phyloP scores from a whole-genome alignment of 2,888 invertebrate species.

The Mellilla xanthometata region DNA sequence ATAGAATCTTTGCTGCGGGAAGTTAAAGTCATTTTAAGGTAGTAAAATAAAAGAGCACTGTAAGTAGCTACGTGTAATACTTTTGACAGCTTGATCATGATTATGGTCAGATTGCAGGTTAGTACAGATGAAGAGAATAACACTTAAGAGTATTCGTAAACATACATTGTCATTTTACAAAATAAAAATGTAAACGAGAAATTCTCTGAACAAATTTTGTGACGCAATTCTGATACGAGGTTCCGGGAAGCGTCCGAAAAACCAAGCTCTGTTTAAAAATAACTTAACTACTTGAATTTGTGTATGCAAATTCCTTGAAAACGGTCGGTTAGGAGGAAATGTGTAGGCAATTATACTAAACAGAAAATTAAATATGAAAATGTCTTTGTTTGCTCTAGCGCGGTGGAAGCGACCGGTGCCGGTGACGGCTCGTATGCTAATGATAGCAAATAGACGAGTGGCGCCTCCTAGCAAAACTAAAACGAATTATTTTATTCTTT shows the following conservation, averaged over 20 bases:
- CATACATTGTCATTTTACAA: constrained; percentile 6
- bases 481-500: neutral
- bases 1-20: constrained; percentile 36
- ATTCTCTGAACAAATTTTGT: neutral
- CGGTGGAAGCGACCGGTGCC: constrained; percentile 35
- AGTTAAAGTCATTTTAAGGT: constrained; percentile 38
- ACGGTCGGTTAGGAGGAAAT: constrained; percentile 48
- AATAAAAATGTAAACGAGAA: neutral
- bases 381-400: constrained; percentile 55
- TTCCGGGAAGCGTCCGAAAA: neutral
- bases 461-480: constrained; percentile 35
- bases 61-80: constrained; percentile 45
- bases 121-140: neutral
- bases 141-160: constrained; percentile 5
- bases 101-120: constrained; percentile 11
- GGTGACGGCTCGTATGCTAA: constrained; percentile 56
- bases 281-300: constrained; percentile 21
- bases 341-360: constrained; percentile 69
- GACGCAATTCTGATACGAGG: neutral
- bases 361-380: constrained; percentile 74
- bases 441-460: constrained; percentile 59
- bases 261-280: constrained; percentile 13
- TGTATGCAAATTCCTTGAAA: constrained; percentile 55
- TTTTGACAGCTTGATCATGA: constrained; percentile 55
- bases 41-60: constrained; percentile 42